Evolutionary conservation across 2,113 vertebrate species (phyloP), one percentile per base, ranked within the genome.

Genomic region (Nyctereutes procyonoides): DNA sequence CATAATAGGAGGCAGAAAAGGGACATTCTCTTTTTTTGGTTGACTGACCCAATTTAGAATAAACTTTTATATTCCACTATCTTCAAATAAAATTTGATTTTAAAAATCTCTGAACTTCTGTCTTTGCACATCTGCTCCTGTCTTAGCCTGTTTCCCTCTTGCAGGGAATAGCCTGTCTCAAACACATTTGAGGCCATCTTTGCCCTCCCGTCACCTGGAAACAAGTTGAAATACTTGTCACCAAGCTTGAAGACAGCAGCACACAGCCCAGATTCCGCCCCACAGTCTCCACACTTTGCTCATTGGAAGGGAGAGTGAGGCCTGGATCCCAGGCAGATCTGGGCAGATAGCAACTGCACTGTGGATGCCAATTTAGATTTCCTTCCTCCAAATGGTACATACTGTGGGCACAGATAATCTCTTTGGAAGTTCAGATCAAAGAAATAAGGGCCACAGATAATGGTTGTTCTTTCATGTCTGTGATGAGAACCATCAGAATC

Each of bases 351-450:
- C 53, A 91, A 60, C 80, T 69, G 15, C 26, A 82, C 7, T 0
- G 8, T 53, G 19, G 69, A 53, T 3, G 63, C 74, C 93, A 77
- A n/a, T 32, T 62, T 55, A 85, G 56, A 85, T 88, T 86, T 97
- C 56, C 73, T 96, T 84, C 90, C 83, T 90, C 96, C 56, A 86
- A 90, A 89, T 63, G 35, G 55, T 77, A 19, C 6, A 53, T 12
- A 80, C 26, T 79, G 53, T 77, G 77, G 81, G 63, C 60, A 85
- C 22, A 79, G 65, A 95, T 73, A 65, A 90, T 92, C 30, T 92
- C 81, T 94, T 82, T 80, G 86, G 82, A 88, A 82, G 56, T 79
- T 96, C 88, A 82, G 58, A 58, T 87, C 86, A 95, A 97, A 93
- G 91, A 94, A 95, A 89, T 80, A 84, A 69, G 35, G 67, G 71